A percentile compares a stretch with the other conserved stretches of the same genome.
Evolutionary conservation across 2,113 vertebrate species (phyloP).

Genomic region (Labeo rohita): DNA sequence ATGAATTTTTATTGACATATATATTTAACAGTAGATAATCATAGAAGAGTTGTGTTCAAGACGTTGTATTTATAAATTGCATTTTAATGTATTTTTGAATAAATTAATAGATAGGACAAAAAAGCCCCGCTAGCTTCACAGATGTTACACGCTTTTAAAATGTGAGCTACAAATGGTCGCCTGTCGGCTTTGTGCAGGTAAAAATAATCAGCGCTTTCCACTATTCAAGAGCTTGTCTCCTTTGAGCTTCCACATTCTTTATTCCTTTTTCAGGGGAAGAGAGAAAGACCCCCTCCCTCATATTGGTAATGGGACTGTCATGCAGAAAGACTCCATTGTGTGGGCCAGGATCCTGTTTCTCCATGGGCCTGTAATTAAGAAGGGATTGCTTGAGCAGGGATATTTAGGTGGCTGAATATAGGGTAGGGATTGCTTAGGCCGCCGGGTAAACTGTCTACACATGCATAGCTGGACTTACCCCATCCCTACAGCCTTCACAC

Average conservation of each 20-base stretch:
- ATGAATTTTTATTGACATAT: neutral
- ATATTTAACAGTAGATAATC: neutral
- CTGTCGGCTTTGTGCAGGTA: constrained; percentile 62
- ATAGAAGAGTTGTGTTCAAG: neutral
- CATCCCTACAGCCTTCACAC: neutral
- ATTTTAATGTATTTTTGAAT: neutral
- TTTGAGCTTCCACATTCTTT: constrained; percentile 69
- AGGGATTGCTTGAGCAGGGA: constrained; percentile 66
- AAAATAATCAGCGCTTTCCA: constrained; percentile 62
- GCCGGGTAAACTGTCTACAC: constrained; percentile 64
- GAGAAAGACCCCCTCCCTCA: constrained; percentile 47
- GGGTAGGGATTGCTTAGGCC: constrained; percentile 60
- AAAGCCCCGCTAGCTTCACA: neutral
- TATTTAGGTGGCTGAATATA: constrained; percentile 52
- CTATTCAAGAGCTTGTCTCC: constrained; percentile 64
- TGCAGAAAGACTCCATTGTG: constrained; percentile 80
- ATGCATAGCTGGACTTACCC: constrained; percentile 20
- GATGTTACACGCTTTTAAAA: neutral
- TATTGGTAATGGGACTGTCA: constrained; percentile 73
- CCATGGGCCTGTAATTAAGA: constrained; percentile 77
- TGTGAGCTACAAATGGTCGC: constrained; percentile 34
- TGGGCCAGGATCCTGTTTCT: constrained; percentile 73
- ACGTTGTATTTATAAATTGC: neutral
- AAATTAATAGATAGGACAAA: neutral
- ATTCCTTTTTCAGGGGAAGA: constrained; percentile 60